Percentiles rank a stretch among this genome's conserved stretches.
Conservation (phyloP, 2,113 vertebrate species). For the Romanogobio albipinnatus region DNA sequence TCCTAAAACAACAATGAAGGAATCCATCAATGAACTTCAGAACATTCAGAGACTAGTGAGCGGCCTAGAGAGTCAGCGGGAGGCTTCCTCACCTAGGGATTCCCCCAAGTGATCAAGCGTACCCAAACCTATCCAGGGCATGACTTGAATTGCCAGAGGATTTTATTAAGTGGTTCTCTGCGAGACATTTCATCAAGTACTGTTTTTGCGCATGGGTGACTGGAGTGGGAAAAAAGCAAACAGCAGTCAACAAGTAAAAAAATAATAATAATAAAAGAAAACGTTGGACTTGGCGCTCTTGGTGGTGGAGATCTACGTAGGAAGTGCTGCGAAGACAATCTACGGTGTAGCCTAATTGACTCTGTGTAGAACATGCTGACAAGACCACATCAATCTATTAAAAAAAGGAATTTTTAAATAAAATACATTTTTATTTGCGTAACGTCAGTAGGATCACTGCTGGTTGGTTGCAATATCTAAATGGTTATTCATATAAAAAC, state of each 20-base stretch:
- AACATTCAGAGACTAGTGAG: conserved; percentile 99
- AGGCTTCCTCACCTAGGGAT: conserved; percentile 83
- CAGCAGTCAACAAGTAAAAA: conserved; percentile 19
- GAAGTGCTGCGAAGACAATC: conserved; percentile 60
- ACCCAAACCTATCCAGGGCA: conserved; percentile 61
- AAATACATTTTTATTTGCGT: conserved; percentile 28
- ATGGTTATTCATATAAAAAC: conserved; percentile 45
- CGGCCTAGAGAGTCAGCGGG: conserved; percentile 91
- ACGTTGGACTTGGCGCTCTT: conserved; percentile 50
- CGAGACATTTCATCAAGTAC: conserved; percentile 81
- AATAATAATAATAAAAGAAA: conserved; percentile 23
- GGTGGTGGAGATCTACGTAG: conserved; percentile 49
- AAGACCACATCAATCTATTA: conserved; percentile 41
- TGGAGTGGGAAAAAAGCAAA: conserved; percentile 46
- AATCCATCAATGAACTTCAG: conserved; percentile 95
- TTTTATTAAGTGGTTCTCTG: conserved; percentile 79
- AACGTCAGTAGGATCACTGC: conserved; percentile 40
- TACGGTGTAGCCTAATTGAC: conserved; percentile 36
- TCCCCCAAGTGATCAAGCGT: conserved; percentile 87
- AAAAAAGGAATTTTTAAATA: conserved; percentile 5
- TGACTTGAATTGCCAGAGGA: conserved; percentile 70
- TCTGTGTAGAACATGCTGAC: conserved; percentile 44
- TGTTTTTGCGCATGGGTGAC: conserved; percentile 52
- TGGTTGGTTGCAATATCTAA: conserved; percentile 42
- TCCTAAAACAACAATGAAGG: conserved; percentile 87